Conservation (phyloP, 2,113 vertebrate species). For the Ctenodactylus gundi region DNA sequence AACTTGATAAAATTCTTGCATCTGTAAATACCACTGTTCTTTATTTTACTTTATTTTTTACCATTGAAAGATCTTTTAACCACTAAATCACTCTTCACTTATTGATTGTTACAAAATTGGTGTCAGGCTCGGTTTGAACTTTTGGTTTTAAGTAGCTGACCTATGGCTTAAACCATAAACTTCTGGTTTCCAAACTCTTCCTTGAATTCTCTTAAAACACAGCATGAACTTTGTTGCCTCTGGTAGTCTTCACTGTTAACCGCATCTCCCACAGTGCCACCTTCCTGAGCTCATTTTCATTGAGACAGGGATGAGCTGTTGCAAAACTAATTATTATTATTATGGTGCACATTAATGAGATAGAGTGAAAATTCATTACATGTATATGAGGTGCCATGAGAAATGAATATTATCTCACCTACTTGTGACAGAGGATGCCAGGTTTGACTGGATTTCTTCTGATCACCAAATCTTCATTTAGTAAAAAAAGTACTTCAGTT, state of each 20-base stretch:
- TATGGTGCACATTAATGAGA: too few relatives aligned
- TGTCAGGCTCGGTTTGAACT: not conserved
- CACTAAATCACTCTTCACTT: not conserved
- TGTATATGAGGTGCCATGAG: not conserved
- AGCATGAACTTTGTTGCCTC: fast-evolving
- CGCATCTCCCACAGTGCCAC: not conserved
- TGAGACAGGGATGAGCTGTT: not conserved
- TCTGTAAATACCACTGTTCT: not conserved
- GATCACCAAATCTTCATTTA: not conserved
- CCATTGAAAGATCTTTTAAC: not conserved
- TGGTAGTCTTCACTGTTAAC: not conserved
- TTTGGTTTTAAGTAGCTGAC: not conserved
- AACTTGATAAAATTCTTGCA: not conserved
- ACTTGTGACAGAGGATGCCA: not conserved
- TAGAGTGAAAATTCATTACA: not conserved
- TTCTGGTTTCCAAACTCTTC: too few relatives aligned
- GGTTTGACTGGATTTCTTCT: not conserved
- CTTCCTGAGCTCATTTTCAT: not conserved
- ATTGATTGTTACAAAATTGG: not conserved
- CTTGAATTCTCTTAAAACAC: not conserved
- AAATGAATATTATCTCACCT: not conserved
- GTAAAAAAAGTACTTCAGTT: not conserved
- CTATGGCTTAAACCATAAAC: not conserved
- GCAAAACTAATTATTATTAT: not conserved
- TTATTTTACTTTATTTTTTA: not conserved